Percentiles rank a stretch among this genome's conserved stretches.
phyloP scores from a whole-genome alignment of 2,113 vertebrate genomes.

The Rhodinocichla rosea region DNA sequence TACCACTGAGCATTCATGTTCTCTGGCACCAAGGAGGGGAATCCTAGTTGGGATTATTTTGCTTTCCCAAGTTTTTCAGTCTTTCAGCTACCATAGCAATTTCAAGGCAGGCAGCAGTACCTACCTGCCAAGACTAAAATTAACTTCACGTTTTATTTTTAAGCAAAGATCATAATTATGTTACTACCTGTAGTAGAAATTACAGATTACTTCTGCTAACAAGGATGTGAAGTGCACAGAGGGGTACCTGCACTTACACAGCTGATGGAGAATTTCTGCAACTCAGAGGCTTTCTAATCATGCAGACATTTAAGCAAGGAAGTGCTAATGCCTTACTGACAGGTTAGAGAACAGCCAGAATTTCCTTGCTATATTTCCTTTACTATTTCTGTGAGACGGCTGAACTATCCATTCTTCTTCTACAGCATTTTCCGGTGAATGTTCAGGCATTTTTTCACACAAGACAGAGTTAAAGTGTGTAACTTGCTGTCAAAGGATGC shows the following conservation, averaged over 20 bases:
- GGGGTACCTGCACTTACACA: neutral
- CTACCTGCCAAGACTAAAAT: constrained; percentile 49
- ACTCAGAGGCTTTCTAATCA: neutral
- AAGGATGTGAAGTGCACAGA: neutral
- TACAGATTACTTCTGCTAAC: neutral
- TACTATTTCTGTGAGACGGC: neutral
- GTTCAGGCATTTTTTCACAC: neutral
- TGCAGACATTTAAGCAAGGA: neutral
- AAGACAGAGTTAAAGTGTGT: neutral
- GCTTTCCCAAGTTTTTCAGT: neutral
- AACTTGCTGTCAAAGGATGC: neutral
- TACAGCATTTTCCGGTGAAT: neutral
- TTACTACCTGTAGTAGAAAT: constrained; percentile 35
- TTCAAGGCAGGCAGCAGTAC: neutral
- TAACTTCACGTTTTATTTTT: constrained; percentile 35
- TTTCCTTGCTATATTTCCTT: neutral
- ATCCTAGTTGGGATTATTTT: neutral
- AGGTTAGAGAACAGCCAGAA: neutral
- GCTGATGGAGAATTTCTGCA: neutral
- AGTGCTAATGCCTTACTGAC: neutral
- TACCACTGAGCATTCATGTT: neutral
- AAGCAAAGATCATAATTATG: constrained; percentile 29
- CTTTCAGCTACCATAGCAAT: constrained; percentile 34
- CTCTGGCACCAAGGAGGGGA: neutral
- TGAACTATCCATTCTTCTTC: neutral